Conservation (phyloP, 1,140 invertebrate genomes). For the Eufriesea mexicana region DNA sequence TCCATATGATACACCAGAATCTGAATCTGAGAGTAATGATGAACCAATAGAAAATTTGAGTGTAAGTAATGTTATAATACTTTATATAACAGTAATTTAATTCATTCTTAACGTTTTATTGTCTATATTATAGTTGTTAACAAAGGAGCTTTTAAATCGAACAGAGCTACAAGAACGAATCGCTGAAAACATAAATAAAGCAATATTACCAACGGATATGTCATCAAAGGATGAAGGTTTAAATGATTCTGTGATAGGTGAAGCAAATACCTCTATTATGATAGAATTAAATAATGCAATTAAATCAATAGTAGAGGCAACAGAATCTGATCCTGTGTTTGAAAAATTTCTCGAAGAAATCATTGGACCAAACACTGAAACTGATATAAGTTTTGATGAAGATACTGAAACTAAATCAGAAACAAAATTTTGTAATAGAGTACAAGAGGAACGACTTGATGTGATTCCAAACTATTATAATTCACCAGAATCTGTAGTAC, state of each 20-base stretch:
- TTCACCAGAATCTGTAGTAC: slow-evolving; percentile 14
- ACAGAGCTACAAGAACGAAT: slow-evolving; percentile 81
- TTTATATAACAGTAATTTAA: background rate
- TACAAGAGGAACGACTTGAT: slow-evolving; percentile 43
- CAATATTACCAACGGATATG: slow-evolving; percentile 71
- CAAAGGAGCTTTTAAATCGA: slow-evolving; percentile 78
- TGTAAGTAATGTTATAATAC: slow-evolving; percentile 64
- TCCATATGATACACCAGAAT: slow-evolving; percentile 71
- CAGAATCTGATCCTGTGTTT: slow-evolving; percentile 81
- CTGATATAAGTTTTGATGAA: slow-evolving; percentile 76
- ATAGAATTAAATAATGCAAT: slow-evolving; percentile 78
- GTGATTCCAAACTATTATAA: slow-evolving; percentile 19
- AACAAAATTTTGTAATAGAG: slow-evolving; percentile 6
- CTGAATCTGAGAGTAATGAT: slow-evolving; percentile 70
- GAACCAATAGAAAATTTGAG: slow-evolving; percentile 79
- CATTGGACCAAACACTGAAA: slow-evolving; percentile 71
- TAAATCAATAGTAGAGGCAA: slow-evolving; percentile 77
- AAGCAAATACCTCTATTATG: slow-evolving; percentile 77
- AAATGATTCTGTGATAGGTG: slow-evolving; percentile 58
- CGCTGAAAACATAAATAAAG: slow-evolving; percentile 82
- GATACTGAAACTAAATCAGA: slow-evolving; percentile 57
- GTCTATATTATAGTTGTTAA: slow-evolving; percentile 69
- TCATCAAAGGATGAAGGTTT: slow-evolving; percentile 66
- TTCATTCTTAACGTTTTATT: slow-evolving; percentile 2
- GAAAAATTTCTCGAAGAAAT: slow-evolving; percentile 79